Evolutionary conservation across 2,888 invertebrate genomes (phyloP).

Genomic region (Antheraea assamensis): DNA sequence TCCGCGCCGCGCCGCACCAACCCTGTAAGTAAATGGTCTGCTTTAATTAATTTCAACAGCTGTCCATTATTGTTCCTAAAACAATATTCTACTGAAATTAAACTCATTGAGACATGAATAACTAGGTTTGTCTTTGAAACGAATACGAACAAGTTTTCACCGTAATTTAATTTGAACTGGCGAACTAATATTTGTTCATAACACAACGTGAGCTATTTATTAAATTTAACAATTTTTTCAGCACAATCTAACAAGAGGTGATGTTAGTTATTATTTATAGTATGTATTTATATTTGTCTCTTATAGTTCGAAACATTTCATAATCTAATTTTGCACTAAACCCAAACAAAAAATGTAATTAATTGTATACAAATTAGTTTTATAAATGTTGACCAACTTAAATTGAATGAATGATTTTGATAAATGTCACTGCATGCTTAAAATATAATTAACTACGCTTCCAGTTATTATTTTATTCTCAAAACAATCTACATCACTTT

Average conservation of each 20-base stretch:
- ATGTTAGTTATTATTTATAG: too few relatives aligned
- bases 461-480: background rate
- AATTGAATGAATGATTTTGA: too few relatives aligned
- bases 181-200: background rate
- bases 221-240: background rate
- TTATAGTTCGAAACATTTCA: background rate
- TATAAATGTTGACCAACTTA: too few relatives aligned
- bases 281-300: background rate
- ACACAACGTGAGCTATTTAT: too few relatives aligned
- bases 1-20: slow-evolving; percentile 19
- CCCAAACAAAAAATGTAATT: background rate
- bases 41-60: slow-evolving; percentile 46
- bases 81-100: slow-evolving; percentile 30
- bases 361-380: background rate
- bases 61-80: slow-evolving; percentile 39
- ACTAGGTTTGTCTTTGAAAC: slow-evolving; percentile 18
- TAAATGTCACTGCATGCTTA: too few relatives aligned
- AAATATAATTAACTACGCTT: background rate
- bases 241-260: background rate
- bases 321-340: background rate
- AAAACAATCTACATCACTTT: background rate
- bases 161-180: background rate
- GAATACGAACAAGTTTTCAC: background rate
- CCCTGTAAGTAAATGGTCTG: slow-evolving; percentile 30
- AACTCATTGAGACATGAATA: slow-evolving; percentile 16